Evolutionary conservation across 2,797 vertebrate genomes (phyloP).

Genomic region (Falco rusticolus): DNA sequence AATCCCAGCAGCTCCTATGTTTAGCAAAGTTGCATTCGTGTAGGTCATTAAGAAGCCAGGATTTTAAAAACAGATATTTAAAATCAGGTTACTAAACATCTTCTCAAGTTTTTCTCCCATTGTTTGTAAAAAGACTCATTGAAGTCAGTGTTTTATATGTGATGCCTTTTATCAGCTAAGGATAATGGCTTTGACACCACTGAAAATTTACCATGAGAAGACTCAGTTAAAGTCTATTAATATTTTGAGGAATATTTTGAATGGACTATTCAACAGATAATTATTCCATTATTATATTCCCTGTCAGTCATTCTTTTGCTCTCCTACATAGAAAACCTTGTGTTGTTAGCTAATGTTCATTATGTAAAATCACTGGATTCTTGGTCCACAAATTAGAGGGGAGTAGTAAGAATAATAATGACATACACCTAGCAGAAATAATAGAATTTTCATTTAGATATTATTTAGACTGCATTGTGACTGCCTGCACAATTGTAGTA

Average conservation of each 20-base stretch:
- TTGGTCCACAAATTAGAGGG: neutral
- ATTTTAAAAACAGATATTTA: neutral
- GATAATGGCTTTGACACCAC: neutral
- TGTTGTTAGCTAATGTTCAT: neutral
- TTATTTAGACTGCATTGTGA: neutral
- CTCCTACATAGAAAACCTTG: neutral
- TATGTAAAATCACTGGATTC: neutral
- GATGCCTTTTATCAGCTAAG: neutral
- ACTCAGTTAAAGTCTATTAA: neutral
- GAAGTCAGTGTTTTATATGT: neutral
- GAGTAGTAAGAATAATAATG: neutral
- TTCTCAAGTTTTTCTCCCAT: neutral
- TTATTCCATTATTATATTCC: neutral
- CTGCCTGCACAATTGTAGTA: neutral
- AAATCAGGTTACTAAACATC: neutral
- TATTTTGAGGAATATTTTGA: neutral
- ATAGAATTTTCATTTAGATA: neutral
- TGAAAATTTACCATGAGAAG: neutral
- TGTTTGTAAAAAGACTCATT: neutral
- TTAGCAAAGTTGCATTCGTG: neutral
- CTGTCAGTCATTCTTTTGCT: neutral
- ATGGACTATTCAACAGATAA: neutral
- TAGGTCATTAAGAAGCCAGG: neutral
- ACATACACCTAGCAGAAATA: neutral
- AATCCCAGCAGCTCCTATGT: neutral